These are phyloP conservation scores for Eucriotettix oculatus DNA, from an alignment of 2,888 invertebrate genomes.

Conservation along the genomic window DNA sequence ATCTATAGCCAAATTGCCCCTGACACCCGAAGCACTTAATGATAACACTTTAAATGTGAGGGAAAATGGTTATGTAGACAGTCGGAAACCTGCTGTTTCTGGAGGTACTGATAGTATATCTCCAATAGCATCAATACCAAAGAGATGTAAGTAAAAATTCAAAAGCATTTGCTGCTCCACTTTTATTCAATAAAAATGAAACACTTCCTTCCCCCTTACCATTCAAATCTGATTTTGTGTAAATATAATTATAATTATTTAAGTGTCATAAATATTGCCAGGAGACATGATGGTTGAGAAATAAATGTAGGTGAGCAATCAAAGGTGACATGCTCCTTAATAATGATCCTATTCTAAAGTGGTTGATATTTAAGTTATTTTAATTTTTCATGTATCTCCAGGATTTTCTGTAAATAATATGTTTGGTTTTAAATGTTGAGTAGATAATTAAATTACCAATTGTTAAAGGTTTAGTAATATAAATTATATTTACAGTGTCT, in stretches of 20 bases:
- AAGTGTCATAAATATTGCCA: too few relatives aligned
- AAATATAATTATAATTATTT: too few relatives aligned
- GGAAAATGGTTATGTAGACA: conserved; percentile 1
- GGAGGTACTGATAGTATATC: conserved; percentile 21
- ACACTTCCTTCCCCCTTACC: not conserved
- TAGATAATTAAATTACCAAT: not conserved
- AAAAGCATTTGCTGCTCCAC: not conserved
- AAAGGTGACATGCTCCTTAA: too few relatives aligned
- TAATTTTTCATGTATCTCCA: too few relatives aligned
- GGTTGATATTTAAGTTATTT: too few relatives aligned
- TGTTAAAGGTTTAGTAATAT: not conserved
- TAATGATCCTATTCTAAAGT: too few relatives aligned
- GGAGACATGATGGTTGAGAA: too few relatives aligned
- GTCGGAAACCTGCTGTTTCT: conserved; percentile 15
- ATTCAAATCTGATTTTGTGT: too few relatives aligned
- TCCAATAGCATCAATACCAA: conserved; percentile 23
- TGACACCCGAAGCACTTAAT: conserved; percentile 3
- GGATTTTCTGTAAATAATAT: too few relatives aligned
- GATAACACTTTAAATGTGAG: not conserved
- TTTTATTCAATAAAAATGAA: not conserved
- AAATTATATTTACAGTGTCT: conserved; percentile 17
- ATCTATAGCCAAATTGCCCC: conserved; percentile 5
- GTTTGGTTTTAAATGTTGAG: too few relatives aligned
- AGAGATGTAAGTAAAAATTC: conserved; percentile 20
- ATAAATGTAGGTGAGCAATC: too few relatives aligned